These are phyloP conservation scores for Buathra laborator DNA, from an alignment of 2,888 invertebrate genomes.

Conservation along the genomic window DNA sequence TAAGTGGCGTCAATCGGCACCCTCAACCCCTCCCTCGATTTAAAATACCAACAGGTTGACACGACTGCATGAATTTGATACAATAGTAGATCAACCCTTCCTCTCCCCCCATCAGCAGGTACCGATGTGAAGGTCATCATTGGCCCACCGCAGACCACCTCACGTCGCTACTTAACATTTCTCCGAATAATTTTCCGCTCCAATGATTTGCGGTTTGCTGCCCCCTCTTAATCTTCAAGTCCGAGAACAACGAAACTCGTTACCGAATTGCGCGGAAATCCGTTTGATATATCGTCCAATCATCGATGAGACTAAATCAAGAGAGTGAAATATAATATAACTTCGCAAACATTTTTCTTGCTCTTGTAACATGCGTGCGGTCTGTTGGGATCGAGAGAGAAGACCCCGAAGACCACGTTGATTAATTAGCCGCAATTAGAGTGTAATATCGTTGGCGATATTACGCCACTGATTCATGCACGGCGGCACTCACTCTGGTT, in stretches of 20 bases:
- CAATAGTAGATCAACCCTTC: conserved; percentile 12
- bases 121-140: conserved; percentile 6
- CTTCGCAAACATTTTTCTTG: conserved; percentile 20
- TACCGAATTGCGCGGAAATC: neutral
- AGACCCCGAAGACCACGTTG: conserved; percentile 55
- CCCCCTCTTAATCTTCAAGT: neutral
- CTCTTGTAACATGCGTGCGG: conserved; percentile 11
- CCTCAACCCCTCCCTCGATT: neutral
- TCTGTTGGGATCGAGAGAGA: conserved; percentile 41
- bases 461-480: conserved; percentile 65
- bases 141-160: neutral
- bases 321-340: neutral
- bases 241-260: conserved; percentile 4
- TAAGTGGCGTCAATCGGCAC: neutral
- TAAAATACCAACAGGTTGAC: neutral
- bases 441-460: conserved; percentile 66
- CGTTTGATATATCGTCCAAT: neutral
- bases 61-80: neutral
- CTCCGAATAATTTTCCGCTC: neutral
- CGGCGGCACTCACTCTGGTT: conserved; percentile 29
- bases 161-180: neutral
- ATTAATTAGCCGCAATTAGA: conserved; percentile 70
- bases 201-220: neutral
- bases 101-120: neutral
- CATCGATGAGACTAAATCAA: neutral